Percentiles rank a stretch among this genome's conserved stretches.
Conservation (phyloP, 92 coral and sea anemone genomes). For the Scolanthus callimorphus region DNA sequence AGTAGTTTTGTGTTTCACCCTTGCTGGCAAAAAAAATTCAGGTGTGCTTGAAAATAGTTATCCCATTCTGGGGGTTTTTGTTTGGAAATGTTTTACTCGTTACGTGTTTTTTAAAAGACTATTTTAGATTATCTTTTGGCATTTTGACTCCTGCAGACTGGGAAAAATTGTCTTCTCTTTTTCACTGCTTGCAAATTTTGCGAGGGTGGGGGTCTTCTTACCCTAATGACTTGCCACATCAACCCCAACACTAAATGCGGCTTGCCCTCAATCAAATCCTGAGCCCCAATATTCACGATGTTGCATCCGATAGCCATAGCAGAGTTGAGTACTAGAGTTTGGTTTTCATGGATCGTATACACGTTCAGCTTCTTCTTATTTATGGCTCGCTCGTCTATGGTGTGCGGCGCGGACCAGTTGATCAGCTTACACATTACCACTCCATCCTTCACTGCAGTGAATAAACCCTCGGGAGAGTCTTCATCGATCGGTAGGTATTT, state of each 20-base stretch:
- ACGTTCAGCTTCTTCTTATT: conserved; percentile 87
- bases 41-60: no score
- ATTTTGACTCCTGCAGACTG: no score
- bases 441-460: conserved; percentile 91
- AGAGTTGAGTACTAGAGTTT: conserved; percentile 81
- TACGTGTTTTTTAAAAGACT: no score
- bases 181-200: no score
- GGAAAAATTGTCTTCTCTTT: no score
- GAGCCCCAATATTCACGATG: conserved; percentile 93
- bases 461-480: conserved; percentile 63
- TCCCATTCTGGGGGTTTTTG: no score
- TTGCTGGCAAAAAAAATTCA: no score
- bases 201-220: conserved; percentile 26
- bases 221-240: conserved; percentile 97
- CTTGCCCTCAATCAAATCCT: conserved; percentile 82
- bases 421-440: conserved; percentile 84
- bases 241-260: conserved; percentile 96
- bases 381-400: conserved; percentile 92
- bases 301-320: conserved; percentile 99
- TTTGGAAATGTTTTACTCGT: no score
- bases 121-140: no score
- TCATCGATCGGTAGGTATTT: conserved; percentile 76
- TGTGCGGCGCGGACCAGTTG: conserved; percentile 92
- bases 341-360: conserved; percentile 93
- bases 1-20: no score